Evolutionary conservation across 1,140 invertebrate species (phyloP), one percentile per base, ranked within the genome.

Genomic region (Trichonephila clavipes): DNA sequence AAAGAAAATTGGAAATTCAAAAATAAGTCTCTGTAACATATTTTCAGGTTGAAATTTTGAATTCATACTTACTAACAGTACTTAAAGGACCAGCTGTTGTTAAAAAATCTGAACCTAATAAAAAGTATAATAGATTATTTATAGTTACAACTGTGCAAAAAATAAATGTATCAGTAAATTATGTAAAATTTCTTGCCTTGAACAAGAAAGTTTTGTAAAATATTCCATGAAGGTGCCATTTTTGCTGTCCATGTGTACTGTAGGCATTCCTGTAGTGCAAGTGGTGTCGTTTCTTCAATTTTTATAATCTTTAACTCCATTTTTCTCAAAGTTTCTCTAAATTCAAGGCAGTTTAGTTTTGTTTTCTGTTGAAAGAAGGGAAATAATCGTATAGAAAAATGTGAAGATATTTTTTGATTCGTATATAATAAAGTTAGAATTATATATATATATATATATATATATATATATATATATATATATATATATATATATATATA

Each of bases 141-240:
- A 3, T n/a, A 21, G 12, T 69, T 69, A 24, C 0, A 62, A 69
- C 12, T 14, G 24, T 0, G 14, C 12, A 12, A 69, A 8, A 14
- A 69, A 24, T 24, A 69, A 8, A 12, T 16, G 21, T 28, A 21
- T 34, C 12, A n/a, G 0, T 28, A 62, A 28, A 28, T 87, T 14
- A 34, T n/a, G 44, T 28, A 88, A 3, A 62, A 16, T 19, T 87
- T 51, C 64, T 61, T 90, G 82, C 89, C 89, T 90, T 82, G n/a
- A 61, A 90, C 40, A 34, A 90, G 28, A 34, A 90, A 7, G 7
- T 90, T 62, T 82, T 82, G 24, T 18, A 90, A 18, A 61, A 82
- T 82, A 82, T 90, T 90, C 89, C 89, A 82, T 12, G 58, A 81
- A 61, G 72, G 89, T 0, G 89, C 44, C 69, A 90, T 19, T 82